Evolutionary conservation across 64 coral and sea anemone genomes (phyloP).

Genomic region (Stichodactyla helianthus): DNA sequence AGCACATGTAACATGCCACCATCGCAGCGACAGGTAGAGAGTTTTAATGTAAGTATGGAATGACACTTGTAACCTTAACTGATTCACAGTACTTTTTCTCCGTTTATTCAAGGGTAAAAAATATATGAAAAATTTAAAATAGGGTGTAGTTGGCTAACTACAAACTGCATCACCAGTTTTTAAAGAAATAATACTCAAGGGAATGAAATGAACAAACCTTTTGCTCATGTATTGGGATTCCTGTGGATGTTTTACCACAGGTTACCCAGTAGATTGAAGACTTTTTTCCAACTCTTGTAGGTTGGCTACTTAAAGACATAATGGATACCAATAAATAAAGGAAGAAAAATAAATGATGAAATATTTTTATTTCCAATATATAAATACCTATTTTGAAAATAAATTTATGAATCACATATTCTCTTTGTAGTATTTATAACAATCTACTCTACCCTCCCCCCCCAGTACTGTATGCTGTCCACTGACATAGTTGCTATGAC

Average conservation of each 20-base stretch:
- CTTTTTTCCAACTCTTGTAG: neutral
- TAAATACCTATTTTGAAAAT: neutral
- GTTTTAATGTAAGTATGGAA: conserved; percentile 36
- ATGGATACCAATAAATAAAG: too few species aligned
- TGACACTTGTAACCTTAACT: neutral
- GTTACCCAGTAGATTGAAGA: neutral
- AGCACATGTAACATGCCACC: conserved; percentile 47
- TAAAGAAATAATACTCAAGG: neutral
- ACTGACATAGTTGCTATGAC: neutral
- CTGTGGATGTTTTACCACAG: neutral
- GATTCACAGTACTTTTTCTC: too few species aligned
- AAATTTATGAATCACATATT: neutral
- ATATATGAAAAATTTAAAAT: too few species aligned
- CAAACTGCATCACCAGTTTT: neutral
- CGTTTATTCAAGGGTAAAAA: too few species aligned
- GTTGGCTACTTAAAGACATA: conserved; percentile 1
- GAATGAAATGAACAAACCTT: too few species aligned
- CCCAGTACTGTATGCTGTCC: neutral
- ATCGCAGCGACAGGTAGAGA: conserved; percentile 29
- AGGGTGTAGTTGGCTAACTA: neutral
- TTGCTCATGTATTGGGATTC: neutral
- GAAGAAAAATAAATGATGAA: neutral
- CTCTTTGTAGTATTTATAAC: neutral
- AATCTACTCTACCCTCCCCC: neutral
- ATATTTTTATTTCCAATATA: conserved; percentile 1